phyloP scores from a whole-genome alignment of 30 jellyfish, hydroid and myxozoan species.

The Haliclystus octoradiatus region DNA sequence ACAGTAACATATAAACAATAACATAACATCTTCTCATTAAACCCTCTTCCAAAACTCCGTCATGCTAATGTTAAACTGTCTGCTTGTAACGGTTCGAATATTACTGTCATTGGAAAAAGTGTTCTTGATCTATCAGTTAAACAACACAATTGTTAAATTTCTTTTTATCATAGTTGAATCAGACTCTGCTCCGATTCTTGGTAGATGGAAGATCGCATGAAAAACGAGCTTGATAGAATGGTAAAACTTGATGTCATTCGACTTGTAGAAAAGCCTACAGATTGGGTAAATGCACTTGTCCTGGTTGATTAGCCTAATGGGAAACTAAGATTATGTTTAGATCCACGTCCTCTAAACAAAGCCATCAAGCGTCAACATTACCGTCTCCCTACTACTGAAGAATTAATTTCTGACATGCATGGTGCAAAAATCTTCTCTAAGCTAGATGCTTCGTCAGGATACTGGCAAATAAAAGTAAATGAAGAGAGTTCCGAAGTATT shows the following conservation, averaged over 20 bases:
- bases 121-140: too few species aligned
- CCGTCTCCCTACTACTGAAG: constrained; percentile 39
- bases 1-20: too few species aligned
- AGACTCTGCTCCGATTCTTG: too few species aligned
- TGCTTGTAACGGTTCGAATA: too few species aligned
- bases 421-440: too few species aligned
- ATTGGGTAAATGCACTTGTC: constrained; percentile 37
- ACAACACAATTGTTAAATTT: too few species aligned
- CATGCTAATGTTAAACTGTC: constrained; percentile 2
- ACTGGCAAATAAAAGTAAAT: constrained; percentile 25
- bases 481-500: constrained; percentile 5
- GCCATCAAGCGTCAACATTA: too few species aligned
- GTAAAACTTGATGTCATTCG: constrained; percentile 28
- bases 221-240: constrained; percentile 35
- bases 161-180: too few species aligned
- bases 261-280: constrained; percentile 23
- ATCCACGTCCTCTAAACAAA: constrained; percentile 16
- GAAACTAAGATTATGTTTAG: constrained; percentile 32
- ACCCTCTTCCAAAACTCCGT: background rate
- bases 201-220: constrained; percentile 7
- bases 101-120: too few species aligned
- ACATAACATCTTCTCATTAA: constrained; percentile 1
- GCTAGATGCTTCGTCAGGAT: too few species aligned
- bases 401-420: too few species aligned
- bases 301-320: constrained; percentile 38